phyloP scores from a whole-genome alignment of 2,797 vertebrate genomes.

The Leuciscus waleckii region DNA sequence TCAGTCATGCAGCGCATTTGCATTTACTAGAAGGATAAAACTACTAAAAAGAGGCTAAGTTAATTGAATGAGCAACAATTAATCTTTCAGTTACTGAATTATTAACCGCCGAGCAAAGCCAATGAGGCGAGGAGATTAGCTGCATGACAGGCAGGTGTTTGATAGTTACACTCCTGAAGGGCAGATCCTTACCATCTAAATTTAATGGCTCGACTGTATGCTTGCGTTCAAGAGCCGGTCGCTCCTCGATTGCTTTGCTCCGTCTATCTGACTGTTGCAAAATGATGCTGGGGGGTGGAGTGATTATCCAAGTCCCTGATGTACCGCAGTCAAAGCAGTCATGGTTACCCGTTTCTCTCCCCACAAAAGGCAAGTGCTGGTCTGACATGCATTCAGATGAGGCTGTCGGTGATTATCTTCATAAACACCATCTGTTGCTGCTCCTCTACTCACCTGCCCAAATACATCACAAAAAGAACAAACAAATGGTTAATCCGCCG shows the following conservation, averaged over 20 bases:
- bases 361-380: conserved; percentile 18
- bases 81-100: conserved; percentile 67
- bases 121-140: conserved; percentile 75
- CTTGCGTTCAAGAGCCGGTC: conserved; percentile 51
- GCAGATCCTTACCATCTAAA: conserved; percentile 76
- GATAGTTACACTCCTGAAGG: conserved; percentile 78
- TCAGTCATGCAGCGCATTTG: conserved; percentile 49
- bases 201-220: conserved; percentile 73
- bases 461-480: conserved; percentile 50
- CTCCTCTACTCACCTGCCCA: conserved; percentile 50
- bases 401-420: conserved; percentile 56
- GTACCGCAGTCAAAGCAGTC: conserved; percentile 41
- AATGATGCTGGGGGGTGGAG: conserved; percentile 47
- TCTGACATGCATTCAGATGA: conserved; percentile 56
- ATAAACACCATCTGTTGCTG: conserved; percentile 64
- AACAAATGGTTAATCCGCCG: conserved; percentile 48
- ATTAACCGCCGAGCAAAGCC: conserved; percentile 62
- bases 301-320: conserved; percentile 32
- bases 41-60: conserved; percentile 50
- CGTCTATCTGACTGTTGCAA: conserved; percentile 31
- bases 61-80: conserved; percentile 66
- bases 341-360: conserved; percentile 44
- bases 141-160: conserved; percentile 79
- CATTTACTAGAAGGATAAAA: conserved; percentile 56
- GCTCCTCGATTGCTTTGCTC: conserved; percentile 41